A percentile compares a stretch with the other conserved stretches of the same genome.
These are phyloP conservation scores for Apomyelois bistriatella DNA, from an alignment of 2,888 invertebrate genomes.

Conservation along the genomic window DNA sequence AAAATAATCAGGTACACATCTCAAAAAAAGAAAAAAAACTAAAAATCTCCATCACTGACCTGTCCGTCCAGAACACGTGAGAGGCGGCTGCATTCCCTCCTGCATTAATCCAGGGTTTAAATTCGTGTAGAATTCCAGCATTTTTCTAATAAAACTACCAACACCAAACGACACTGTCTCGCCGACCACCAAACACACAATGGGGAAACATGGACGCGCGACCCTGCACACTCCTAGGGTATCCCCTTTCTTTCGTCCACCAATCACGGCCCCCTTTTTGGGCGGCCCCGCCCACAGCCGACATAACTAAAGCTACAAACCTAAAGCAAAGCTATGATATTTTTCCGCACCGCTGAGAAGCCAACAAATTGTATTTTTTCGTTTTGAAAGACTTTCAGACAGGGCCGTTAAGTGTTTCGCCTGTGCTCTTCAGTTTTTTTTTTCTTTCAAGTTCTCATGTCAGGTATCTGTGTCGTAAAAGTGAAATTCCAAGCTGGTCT, in stretches of 20 bases:
- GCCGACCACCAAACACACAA: conserved; percentile 45
- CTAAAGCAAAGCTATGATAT: conserved; percentile 51
- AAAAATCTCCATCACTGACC: conserved; percentile 64
- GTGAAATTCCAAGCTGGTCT: no score
- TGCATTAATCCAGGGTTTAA: conserved; percentile 81
- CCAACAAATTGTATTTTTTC: conserved; percentile 58
- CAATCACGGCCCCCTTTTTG: conserved; percentile 43
- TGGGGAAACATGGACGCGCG: conserved; percentile 37
- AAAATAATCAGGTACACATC: no score
- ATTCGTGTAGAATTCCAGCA: conserved; percentile 86
- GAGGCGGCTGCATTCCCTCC: conserved; percentile 78
- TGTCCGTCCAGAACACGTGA: conserved; percentile 83
- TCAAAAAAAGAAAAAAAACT: background rate
- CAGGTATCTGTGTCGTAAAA: background rate
- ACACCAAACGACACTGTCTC: conserved; percentile 36
- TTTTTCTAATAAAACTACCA: conserved; percentile 54
- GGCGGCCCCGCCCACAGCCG: conserved; percentile 54
- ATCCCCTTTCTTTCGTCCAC: conserved; percentile 39
- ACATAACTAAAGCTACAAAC: conserved; percentile 66
- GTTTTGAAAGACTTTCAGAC: conserved; percentile 39
- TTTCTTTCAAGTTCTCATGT: background rate
- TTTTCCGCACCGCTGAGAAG: conserved; percentile 50
- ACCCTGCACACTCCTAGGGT: conserved; percentile 27
- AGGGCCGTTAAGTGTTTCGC: background rate
- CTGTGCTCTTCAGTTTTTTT: background rate